These are phyloP conservation scores for Platysteira castanea DNA, from an alignment of 2,113 vertebrate species.

Conservation along the genomic window DNA sequence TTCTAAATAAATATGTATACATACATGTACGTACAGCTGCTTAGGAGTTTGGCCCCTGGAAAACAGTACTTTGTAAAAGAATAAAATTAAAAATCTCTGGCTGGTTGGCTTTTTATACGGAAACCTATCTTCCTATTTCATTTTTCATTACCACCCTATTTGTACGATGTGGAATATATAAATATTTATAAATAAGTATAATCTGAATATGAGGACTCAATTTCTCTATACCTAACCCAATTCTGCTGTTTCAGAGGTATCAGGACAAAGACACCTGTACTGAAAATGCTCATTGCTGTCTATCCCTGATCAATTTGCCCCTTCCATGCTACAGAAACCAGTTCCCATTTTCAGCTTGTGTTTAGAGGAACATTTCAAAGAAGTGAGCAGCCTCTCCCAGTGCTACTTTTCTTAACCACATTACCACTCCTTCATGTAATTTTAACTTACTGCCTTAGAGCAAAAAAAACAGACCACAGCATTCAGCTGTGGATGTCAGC, in stretches of 20 bases:
- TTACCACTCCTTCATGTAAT: conserved; percentile 27
- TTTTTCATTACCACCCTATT: background rate
- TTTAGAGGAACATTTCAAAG: background rate
- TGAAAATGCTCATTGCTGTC: background rate
- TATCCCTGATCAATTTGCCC: background rate
- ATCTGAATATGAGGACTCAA: background rate
- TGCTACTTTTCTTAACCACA: background rate
- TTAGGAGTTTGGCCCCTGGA: background rate
- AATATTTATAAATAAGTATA: background rate
- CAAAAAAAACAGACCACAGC: background rate
- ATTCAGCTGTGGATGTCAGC: conserved; percentile 36
- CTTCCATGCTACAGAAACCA: background rate
- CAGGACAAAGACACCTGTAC: background rate
- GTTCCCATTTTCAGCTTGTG: background rate
- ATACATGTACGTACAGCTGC: background rate
- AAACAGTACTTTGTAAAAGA: background rate
- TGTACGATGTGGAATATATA: background rate
- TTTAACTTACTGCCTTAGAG: conserved; percentile 23
- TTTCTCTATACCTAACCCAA: background rate
- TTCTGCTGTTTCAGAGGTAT: background rate
- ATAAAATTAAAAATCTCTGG: background rate
- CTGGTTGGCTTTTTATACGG: background rate
- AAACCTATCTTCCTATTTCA: background rate
- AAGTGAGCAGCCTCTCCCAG: background rate
- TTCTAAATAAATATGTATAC: background rate